A percentile compares a stretch with the other conserved stretches of the same genome.
Evolutionary conservation across 2,888 invertebrate genomes (phyloP).

Genomic region (Drosophila nigricruria): DNA sequence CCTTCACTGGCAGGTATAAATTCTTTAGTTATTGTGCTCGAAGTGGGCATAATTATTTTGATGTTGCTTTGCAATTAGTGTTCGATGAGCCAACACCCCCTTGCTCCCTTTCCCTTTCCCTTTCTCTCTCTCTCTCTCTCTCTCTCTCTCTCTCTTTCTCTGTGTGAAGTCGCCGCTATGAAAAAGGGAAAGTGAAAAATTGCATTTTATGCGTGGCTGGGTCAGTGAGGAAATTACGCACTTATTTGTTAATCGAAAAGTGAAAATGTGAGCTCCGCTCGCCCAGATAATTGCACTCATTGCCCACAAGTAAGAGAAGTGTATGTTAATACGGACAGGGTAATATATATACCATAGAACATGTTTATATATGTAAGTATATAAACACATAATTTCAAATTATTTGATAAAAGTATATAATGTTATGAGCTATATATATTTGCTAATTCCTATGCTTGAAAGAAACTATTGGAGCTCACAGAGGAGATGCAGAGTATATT

Average conservation of each 20-base stretch:
- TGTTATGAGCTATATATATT: too few relatives aligned
- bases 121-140: neutral
- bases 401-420: neutral
- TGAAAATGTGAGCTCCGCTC: conserved; percentile 49
- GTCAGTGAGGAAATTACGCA: conserved; percentile 72
- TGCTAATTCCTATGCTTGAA: neutral
- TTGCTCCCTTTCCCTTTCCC: neutral
- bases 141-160: neutral
- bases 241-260: conserved; percentile 69
- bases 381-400: neutral
- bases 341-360: neutral
- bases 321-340: conserved; percentile 6
- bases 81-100: conserved; percentile 59
- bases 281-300: conserved; percentile 58
- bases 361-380: neutral
- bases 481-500: too few relatives aligned
- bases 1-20: conserved; percentile 65
- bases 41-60: conserved; percentile 83
- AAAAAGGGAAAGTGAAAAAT: conserved; percentile 82
- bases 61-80: conserved; percentile 83
- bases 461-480: too few relatives aligned
- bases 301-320: conserved; percentile 36
- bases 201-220: conserved; percentile 73
- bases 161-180: conserved; percentile 48
- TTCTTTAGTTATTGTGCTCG: conserved; percentile 73